Percentiles rank a stretch among this genome's conserved stretches.
These are phyloP conservation scores for Delia radicum DNA, from an alignment of 1,140 invertebrate species.

Conservation along the genomic window DNA sequence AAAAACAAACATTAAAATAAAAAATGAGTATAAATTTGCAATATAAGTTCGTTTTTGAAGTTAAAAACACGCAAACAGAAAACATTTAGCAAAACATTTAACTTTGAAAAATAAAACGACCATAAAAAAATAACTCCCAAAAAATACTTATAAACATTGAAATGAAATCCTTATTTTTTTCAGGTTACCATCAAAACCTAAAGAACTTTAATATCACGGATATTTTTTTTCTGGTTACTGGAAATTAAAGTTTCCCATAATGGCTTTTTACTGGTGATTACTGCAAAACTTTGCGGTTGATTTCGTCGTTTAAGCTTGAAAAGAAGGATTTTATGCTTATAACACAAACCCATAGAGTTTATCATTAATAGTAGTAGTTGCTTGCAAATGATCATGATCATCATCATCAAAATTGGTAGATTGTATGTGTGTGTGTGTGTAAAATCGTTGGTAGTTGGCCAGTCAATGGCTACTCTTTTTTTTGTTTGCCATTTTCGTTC, in stretches of 20 bases:
- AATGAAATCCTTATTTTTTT: too few species aligned
- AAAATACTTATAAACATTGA: too few species aligned
- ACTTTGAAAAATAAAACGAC: background rate
- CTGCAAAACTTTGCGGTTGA: slow-evolving; percentile 10
- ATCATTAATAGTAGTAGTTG: too few species aligned
- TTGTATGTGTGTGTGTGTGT: background rate
- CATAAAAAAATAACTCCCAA: too few species aligned
- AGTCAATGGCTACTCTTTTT: background rate
- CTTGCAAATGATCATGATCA: background rate
- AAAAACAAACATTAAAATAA: slow-evolving; percentile 8
- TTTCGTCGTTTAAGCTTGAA: background rate
- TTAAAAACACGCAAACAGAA: slow-evolving; percentile 12
- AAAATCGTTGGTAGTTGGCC: too few species aligned
- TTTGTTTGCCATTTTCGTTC: background rate
- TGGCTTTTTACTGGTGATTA: slow-evolving; percentile 20
- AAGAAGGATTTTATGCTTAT: background rate
- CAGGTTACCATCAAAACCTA: too few species aligned
- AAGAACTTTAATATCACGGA: background rate
- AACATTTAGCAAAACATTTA: slow-evolving; percentile 1
- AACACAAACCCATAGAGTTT: too few species aligned
- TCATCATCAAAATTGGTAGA: background rate
- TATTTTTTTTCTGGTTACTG: background rate
- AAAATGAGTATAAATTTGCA: slow-evolving; percentile 8
- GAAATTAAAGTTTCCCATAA: slow-evolving; percentile 6
- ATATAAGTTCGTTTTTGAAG: background rate